Percentiles rank a stretch among this genome's conserved stretches.
phyloP scores from a whole-genome alignment of 2,888 invertebrate genomes.

The Formica aserva region DNA sequence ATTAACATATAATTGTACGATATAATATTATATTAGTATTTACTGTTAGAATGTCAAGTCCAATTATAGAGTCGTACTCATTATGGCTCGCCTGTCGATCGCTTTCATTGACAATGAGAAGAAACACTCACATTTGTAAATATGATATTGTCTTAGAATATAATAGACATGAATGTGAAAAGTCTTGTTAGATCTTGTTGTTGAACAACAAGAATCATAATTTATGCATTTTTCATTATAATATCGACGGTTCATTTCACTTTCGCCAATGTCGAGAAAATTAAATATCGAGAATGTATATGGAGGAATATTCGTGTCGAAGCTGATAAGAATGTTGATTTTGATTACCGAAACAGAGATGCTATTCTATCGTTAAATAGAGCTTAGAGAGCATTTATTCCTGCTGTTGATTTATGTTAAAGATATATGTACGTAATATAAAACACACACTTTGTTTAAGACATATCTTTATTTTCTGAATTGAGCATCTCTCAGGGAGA shows the following conservation, averaged over 20 bases:
- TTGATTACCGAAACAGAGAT: not conserved
- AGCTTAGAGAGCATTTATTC: not conserved
- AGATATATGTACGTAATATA: not conserved
- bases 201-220: slow-evolving; percentile 18
- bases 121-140: slow-evolving; percentile 49
- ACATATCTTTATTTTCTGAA: slow-evolving; percentile 16
- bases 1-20: slow-evolving; percentile 72
- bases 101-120: slow-evolving; percentile 27
- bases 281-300: slow-evolving; percentile 25
- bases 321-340: slow-evolving; percentile 2
- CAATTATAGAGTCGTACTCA: slow-evolving; percentile 35
- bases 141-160: slow-evolving; percentile 50
- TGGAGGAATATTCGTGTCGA: not conserved
- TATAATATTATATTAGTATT: slow-evolving; percentile 71
- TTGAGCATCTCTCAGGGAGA: not conserved
- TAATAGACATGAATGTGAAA: slow-evolving; percentile 38
- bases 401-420: slow-evolving; percentile 3
- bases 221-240: not conserved
- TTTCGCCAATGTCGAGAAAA: slow-evolving; percentile 1
- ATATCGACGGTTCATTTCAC: slow-evolving; percentile 11
- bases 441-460: not conserved
- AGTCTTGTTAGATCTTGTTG: slow-evolving; percentile 36
- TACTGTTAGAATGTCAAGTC: slow-evolving; percentile 64
- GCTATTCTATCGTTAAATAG: not conserved
- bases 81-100: slow-evolving; percentile 40